Percentiles rank a stretch among this genome's conserved stretches.
These are phyloP conservation scores for Burhinus bistriatus DNA, from an alignment of 2,113 vertebrate species.

Conservation along the genomic window DNA sequence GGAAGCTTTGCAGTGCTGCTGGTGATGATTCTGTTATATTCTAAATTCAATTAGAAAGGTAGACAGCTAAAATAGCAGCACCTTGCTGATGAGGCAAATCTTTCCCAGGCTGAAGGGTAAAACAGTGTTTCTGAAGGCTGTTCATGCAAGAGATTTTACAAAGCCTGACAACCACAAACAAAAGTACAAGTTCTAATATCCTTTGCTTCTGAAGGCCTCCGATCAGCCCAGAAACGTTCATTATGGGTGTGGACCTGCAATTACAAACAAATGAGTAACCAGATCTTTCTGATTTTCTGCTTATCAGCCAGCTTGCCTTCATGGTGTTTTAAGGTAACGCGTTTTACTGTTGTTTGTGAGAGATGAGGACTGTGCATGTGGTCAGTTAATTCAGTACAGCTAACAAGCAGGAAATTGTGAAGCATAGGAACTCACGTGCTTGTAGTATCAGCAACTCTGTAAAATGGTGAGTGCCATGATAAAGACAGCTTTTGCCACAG, in stretches of 20 bases:
- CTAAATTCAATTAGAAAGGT: slow-evolving; percentile 35
- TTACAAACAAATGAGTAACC: slow-evolving; percentile 3
- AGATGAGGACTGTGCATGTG: neutral
- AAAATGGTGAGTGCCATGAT: neutral
- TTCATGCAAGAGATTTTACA: neutral
- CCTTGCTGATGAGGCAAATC: slow-evolving; percentile 41
- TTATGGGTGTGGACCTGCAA: neutral
- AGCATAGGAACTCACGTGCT: neutral
- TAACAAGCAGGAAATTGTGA: neutral
- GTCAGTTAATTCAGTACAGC: neutral
- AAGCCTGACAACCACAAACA: neutral
- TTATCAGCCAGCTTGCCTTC: neutral
- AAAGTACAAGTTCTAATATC: neutral
- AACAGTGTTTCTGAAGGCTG: neutral
- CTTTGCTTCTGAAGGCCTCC: neutral
- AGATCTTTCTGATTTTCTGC: neutral
- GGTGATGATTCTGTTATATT: slow-evolving; percentile 19
- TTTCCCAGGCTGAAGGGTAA: slow-evolving; percentile 7
- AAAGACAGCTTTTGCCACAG: neutral
- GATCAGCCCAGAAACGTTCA: neutral
- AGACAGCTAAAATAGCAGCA: slow-evolving; percentile 25
- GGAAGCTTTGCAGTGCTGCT: slow-evolving; percentile 9
- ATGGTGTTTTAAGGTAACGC: neutral
- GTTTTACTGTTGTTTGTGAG: neutral
- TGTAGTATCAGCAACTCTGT: neutral